Conservation (phyloP, 2,113 vertebrate genomes). For the Ictalurus punctatus region DNA sequence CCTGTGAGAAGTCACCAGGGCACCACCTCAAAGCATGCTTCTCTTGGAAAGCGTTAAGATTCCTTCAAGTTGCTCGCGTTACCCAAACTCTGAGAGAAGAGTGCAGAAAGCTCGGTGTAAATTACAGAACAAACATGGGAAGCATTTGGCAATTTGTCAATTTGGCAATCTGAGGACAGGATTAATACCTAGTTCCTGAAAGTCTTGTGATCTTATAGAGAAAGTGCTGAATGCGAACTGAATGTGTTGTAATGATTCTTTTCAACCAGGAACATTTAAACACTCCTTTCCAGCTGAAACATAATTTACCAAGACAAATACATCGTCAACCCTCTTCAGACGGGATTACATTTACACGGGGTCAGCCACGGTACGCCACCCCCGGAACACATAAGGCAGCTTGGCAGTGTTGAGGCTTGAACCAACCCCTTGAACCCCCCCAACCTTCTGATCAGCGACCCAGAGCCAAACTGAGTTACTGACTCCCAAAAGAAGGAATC, state of each 20-base stretch:
- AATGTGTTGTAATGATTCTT: background rate
- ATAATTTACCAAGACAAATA: background rate
- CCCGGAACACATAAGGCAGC: too few relatives aligned
- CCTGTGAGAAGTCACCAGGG: constrained; percentile 60
- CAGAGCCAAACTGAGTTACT: too few relatives aligned
- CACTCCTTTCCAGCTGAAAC: background rate
- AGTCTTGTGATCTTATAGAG: background rate
- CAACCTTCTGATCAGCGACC: too few relatives aligned
- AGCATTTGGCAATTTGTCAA: too few relatives aligned
- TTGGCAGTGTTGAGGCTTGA: too few relatives aligned
- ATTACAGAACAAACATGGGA: background rate
- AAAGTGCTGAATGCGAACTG: background rate
- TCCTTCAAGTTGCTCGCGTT: constrained; percentile 23
- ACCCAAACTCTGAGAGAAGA: constrained; percentile 25
- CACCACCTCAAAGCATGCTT: constrained; percentile 54
- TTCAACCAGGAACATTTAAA: background rate
- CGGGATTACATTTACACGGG: too few relatives aligned
- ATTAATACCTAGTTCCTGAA: background rate
- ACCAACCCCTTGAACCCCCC: too few relatives aligned
- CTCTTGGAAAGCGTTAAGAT: constrained; percentile 46
- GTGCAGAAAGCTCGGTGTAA: background rate
- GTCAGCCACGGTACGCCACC: too few relatives aligned
- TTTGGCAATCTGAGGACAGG: background rate
- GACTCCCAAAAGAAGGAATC: too few relatives aligned
- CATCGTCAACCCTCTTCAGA: background rate